Conservation (phyloP, 37 sponge, comb jelly and placozoan genomes). For the Ianthella basta region DNA sequence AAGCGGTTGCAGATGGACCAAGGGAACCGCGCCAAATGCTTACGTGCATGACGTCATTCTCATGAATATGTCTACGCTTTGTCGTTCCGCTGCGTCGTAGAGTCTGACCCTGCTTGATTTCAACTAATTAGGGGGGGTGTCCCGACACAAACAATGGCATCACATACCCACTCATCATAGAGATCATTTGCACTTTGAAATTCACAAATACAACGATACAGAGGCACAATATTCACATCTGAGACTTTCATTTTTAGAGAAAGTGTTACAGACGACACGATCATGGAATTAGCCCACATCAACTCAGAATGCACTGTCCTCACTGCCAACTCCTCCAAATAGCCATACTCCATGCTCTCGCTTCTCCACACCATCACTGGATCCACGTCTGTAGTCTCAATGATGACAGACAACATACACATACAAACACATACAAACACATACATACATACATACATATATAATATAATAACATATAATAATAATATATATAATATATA, state of each 20-base stretch:
- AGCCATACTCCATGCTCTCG: not conserved
- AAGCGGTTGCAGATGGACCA: too few relatives aligned
- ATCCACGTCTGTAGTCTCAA: not conserved
- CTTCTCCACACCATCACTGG: not conserved
- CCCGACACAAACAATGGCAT: too few relatives aligned
- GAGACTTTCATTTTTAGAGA: too few relatives aligned
- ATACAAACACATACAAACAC: constrained; percentile 1
- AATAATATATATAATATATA: too few relatives aligned
- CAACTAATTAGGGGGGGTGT: too few relatives aligned
- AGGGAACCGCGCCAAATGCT: too few relatives aligned
- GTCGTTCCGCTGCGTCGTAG: too few relatives aligned
- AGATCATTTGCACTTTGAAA: too few relatives aligned
- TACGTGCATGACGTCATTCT: not conserved
- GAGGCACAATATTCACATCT: not conserved
- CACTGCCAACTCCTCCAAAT: not conserved
- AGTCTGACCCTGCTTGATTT: too few relatives aligned
- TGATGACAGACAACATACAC: not conserved
- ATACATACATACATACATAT: constrained; percentile 13
- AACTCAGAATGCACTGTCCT: too few relatives aligned
- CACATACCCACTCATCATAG: too few relatives aligned
- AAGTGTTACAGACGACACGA: not conserved
- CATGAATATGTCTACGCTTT: not conserved
- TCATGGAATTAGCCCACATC: not conserved
- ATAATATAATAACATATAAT: too few relatives aligned
- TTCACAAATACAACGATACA: not conserved